phyloP scores from a whole-genome alignment of 2,113 vertebrate species.

The Muscicapa adusta region DNA sequence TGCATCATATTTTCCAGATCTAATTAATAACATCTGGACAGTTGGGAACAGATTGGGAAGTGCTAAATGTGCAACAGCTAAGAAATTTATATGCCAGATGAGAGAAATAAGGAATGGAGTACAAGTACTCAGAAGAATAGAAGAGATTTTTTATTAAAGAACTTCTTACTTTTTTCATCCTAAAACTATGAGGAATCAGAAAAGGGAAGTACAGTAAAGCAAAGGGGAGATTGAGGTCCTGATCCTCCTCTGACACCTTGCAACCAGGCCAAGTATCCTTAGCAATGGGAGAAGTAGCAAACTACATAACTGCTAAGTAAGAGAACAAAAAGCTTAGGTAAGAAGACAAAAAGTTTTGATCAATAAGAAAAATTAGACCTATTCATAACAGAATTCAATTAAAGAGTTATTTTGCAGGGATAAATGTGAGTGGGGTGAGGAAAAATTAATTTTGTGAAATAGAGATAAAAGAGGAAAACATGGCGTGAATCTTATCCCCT shows the following conservation, averaged over 20 bases:
- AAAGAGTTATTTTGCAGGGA: not conserved
- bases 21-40: conserved; percentile 58
- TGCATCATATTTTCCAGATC: conserved; percentile 10
- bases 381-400: not conserved
- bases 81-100: not conserved
- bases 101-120: not conserved
- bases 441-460: not conserved
- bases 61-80: not conserved
- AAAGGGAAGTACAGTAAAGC: not conserved
- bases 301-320: not conserved
- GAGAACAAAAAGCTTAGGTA: not conserved
- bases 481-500: not conserved
- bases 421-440: not conserved
- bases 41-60: not conserved
- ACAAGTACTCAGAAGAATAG: not conserved
- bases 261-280: not conserved
- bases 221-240: not conserved
- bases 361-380: not conserved
- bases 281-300: not conserved
- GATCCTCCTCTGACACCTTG: not conserved
- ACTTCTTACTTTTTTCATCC: not conserved
- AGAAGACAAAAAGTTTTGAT: not conserved
- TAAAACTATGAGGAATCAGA: not conserved
- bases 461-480: not conserved
- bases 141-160: not conserved